Percentiles rank a stretch among this genome's conserved stretches.
Evolutionary conservation across 2,888 invertebrate genomes (phyloP).

Genomic region (Metacarcinus magister): DNA sequence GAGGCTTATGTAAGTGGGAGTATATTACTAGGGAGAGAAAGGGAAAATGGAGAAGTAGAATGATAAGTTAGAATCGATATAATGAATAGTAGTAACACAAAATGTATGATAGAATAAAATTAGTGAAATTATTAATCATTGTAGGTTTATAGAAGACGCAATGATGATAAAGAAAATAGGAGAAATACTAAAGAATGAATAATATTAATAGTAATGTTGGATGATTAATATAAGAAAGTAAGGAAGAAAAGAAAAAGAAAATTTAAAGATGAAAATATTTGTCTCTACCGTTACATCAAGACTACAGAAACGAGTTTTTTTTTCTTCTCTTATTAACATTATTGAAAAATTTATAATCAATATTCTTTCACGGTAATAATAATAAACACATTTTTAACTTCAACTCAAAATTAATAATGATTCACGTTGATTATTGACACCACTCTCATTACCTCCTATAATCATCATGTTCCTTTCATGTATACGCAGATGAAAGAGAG

Average conservation of each 20-base stretch:
- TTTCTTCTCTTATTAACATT: background rate
- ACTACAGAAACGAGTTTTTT: background rate
- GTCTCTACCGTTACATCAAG: background rate
- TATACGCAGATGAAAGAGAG: background rate
- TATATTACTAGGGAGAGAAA: too few relatives aligned
- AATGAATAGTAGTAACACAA: too few relatives aligned
- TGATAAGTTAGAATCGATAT: too few relatives aligned
- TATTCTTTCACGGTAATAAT: slow-evolving; percentile 8
- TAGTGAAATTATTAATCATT: too few relatives aligned
- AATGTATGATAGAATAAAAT: too few relatives aligned
- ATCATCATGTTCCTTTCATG: too few relatives aligned
- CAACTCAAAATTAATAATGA: background rate
- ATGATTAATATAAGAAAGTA: background rate
- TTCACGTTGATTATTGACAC: slow-evolving; percentile 6
- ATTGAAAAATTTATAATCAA: background rate
- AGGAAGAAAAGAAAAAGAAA: background rate
- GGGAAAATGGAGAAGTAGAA: too few relatives aligned
- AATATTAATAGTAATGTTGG: background rate
- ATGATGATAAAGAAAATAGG: background rate
- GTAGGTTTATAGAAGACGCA: background rate
- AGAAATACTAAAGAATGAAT: too few relatives aligned
- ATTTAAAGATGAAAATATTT: background rate
- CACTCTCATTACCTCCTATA: background rate
- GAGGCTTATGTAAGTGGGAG: too few relatives aligned
- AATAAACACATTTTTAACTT: background rate